Conservation (phyloP, 2,797 vertebrate species). For the Atherinosoma microstoma region DNA sequence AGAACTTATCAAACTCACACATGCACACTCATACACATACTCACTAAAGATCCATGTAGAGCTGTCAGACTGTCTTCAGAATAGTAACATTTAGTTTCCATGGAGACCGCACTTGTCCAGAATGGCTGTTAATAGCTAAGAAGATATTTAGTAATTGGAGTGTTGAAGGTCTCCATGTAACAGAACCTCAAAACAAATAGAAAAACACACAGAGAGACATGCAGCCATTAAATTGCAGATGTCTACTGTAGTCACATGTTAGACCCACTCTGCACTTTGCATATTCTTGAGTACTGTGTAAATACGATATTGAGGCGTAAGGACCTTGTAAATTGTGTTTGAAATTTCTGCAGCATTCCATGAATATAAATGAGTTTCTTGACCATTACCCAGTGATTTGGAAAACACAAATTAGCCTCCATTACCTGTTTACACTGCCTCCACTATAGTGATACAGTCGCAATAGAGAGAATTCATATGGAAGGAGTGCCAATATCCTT, state of each 20-base stretch:
- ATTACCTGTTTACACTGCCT: slow-evolving; percentile 33
- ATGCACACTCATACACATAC: slow-evolving; percentile 40
- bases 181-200: slow-evolving; percentile 28
- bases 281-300: slow-evolving; percentile 46
- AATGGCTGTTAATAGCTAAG: slow-evolving; percentile 56
- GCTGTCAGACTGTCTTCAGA: slow-evolving; percentile 63
- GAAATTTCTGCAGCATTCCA: slow-evolving; percentile 32
- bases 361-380: slow-evolving; percentile 16
- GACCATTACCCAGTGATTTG: background rate
- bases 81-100: slow-evolving; percentile 77
- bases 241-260: slow-evolving; percentile 37
- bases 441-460: background rate
- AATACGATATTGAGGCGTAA: slow-evolving; percentile 38
- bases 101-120: slow-evolving; percentile 70
- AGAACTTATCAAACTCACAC: slow-evolving; percentile 44
- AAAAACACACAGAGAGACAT: slow-evolving; percentile 29
- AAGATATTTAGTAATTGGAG: slow-evolving; percentile 64
- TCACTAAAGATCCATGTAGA: slow-evolving; percentile 47
- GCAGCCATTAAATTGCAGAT: slow-evolving; percentile 27
- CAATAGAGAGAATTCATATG: background rate
- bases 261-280: slow-evolving; percentile 47
- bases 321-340: slow-evolving; percentile 17
- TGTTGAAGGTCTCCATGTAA: slow-evolving; percentile 54
- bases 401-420: slow-evolving; percentile 18
- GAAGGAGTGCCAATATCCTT: background rate